A percentile compares a stretch with the other conserved stretches of the same genome.
These are phyloP conservation scores for Setophaga coronata DNA, from an alignment of 2,113 vertebrate species.

Conservation along the genomic window DNA sequence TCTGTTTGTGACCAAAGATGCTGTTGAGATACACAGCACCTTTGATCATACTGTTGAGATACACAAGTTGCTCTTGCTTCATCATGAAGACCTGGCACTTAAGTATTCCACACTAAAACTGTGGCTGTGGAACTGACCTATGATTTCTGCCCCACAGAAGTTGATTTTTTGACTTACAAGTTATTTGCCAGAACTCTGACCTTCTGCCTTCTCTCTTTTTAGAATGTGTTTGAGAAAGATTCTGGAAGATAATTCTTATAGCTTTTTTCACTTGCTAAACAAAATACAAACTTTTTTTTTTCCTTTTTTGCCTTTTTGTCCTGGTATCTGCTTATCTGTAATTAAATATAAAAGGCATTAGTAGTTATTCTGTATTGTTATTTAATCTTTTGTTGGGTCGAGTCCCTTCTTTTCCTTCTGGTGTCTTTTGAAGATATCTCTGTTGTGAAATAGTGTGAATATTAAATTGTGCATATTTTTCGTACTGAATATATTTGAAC, in stretches of 20 bases:
- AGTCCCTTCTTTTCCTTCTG: background rate
- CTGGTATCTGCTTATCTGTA: background rate
- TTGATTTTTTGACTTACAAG: background rate
- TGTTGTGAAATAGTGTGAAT: background rate
- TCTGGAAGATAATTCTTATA: background rate
- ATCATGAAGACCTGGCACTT: background rate
- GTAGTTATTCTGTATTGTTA: background rate
- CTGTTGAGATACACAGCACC: background rate
- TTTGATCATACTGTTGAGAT: background rate
- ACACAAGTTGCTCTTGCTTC: background rate
- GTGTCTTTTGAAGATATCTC: background rate
- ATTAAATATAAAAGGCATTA: background rate
- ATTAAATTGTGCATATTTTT: background rate
- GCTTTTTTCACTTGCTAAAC: background rate
- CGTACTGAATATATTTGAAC: background rate
- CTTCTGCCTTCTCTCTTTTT: background rate
- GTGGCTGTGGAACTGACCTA: background rate
- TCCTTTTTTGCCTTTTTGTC: background rate
- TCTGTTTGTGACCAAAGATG: background rate
- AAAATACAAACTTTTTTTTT: background rate
- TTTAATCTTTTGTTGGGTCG: background rate
- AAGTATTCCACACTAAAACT: background rate
- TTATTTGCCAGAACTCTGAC: fast-evolving
- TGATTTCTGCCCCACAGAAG: background rate
- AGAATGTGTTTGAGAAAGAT: background rate